These are phyloP conservation scores for Steinernema hermaphroditum DNA, from an alignment of 2,888 invertebrate genomes.

Conservation along the genomic window DNA sequence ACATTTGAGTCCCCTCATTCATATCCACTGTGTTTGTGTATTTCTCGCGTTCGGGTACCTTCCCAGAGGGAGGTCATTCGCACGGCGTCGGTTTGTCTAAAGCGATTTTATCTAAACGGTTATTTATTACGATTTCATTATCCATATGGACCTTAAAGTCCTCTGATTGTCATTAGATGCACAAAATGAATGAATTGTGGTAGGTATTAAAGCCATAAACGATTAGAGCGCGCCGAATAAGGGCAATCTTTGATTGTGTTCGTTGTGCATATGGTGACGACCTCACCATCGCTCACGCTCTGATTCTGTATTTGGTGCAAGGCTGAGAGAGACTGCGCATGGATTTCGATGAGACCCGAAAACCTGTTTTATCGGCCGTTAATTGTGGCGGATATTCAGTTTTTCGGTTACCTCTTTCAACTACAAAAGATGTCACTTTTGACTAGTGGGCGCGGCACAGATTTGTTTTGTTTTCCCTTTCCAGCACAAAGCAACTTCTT, in stretches of 20 bases:
- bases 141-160: conserved; percentile 6
- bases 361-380: not conserved
- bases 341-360: not conserved
- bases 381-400: conserved; percentile 14
- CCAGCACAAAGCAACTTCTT: not conserved
- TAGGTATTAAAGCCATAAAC: conserved; percentile 6
- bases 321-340: not conserved
- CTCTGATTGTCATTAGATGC: not conserved
- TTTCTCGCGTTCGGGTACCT: not conserved
- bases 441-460: too few species aligned
- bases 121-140: not conserved
- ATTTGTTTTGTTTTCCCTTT: too few species aligned
- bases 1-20: not conserved
- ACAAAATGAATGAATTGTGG: not conserved
- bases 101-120: not conserved
- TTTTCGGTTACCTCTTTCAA: not conserved
- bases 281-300: conserved; percentile 26
- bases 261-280: conserved; percentile 16
- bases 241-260: conserved; percentile 15
- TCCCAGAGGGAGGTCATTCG: not conserved
- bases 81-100: not conserved
- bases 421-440: not conserved
- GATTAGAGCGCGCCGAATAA: not conserved
- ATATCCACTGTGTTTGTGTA: conserved; percentile 14
- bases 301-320: conserved; percentile 28